Percentiles rank a stretch among this genome's conserved stretches.
Conservation (phyloP, 2,888 invertebrate species). For the Dichetophora obliterata region DNA sequence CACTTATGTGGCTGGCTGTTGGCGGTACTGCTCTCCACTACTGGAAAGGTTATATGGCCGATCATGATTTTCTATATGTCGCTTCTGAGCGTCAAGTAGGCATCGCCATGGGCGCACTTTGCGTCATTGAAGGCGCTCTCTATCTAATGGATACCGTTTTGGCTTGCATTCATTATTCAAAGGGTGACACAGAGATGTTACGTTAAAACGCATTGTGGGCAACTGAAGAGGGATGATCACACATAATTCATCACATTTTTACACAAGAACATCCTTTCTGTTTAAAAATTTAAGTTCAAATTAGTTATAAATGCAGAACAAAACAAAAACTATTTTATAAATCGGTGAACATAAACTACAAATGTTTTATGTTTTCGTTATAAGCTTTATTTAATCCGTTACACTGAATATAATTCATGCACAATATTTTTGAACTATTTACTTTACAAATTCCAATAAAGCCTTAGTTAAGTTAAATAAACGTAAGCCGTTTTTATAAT, state of each 20-base stretch:
- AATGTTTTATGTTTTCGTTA: neutral
- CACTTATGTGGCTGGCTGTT: slow-evolving; percentile 86
- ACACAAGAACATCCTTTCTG: neutral
- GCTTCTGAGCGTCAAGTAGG: slow-evolving; percentile 85
- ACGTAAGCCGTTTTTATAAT: too few relatives aligned
- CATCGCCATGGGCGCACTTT: slow-evolving; percentile 83
- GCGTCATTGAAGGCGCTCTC: slow-evolving; percentile 83
- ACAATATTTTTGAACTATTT: neutral
- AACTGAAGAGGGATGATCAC: too few relatives aligned
- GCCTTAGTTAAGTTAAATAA: neutral
- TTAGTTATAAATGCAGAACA: slow-evolving; percentile 49
- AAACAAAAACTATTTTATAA: neutral
- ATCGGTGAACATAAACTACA: neutral
- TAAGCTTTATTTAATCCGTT: neutral
- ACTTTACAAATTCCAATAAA: neutral
- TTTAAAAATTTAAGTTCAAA: slow-evolving; percentile 53
- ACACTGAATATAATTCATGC: neutral
- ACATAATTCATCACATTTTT: neutral
- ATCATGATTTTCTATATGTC: slow-evolving; percentile 81
- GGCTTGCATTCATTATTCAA: slow-evolving; percentile 80
- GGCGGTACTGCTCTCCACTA: slow-evolving; percentile 90
- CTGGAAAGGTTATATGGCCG: slow-evolving; percentile 88
- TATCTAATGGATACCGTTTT: slow-evolving; percentile 86
- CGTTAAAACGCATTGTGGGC: neutral
- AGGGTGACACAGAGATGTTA: slow-evolving; percentile 69